Percentiles rank a stretch among this genome's conserved stretches.
Conservation (phyloP, 2,797 vertebrate species). For the Falco rusticolus region DNA sequence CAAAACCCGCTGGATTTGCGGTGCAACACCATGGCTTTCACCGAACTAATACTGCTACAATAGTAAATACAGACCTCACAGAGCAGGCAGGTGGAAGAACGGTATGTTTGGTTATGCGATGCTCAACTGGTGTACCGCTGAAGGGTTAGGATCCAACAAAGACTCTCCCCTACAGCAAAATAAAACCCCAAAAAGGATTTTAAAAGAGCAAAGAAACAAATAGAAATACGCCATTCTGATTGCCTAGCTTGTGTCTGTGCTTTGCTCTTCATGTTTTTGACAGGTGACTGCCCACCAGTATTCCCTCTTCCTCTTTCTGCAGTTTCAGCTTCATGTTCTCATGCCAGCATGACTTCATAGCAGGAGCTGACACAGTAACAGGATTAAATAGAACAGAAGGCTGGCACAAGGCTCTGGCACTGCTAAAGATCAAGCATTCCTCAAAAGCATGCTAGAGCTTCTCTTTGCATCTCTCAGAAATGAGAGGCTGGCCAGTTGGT, state of each 20-base stretch:
- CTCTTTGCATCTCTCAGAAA: background rate
- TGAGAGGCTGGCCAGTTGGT: background rate
- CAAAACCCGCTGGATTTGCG: background rate
- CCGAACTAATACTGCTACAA: background rate
- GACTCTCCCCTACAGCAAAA: background rate
- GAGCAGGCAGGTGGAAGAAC: too few relatives aligned
- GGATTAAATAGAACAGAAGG: background rate
- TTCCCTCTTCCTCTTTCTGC: background rate
- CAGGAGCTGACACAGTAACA: background rate
- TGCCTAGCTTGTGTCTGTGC: background rate
- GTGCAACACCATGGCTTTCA: background rate
- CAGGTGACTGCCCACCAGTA: background rate
- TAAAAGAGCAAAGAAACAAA: background rate
- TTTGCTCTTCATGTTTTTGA: background rate
- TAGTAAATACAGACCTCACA: background rate
- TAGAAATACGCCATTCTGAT: background rate
- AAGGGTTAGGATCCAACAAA: background rate
- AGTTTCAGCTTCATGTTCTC: background rate
- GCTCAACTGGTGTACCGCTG: background rate
- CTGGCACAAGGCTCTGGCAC: background rate
- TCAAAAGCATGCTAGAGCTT: background rate
- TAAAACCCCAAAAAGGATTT: background rate
- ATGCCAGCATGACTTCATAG: background rate
- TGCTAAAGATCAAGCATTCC: background rate
- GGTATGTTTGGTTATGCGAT: background rate